These are phyloP conservation scores for Chromoteleia sp. DNA, from an alignment of 2,888 invertebrate genomes.

Conservation along the genomic window DNA sequence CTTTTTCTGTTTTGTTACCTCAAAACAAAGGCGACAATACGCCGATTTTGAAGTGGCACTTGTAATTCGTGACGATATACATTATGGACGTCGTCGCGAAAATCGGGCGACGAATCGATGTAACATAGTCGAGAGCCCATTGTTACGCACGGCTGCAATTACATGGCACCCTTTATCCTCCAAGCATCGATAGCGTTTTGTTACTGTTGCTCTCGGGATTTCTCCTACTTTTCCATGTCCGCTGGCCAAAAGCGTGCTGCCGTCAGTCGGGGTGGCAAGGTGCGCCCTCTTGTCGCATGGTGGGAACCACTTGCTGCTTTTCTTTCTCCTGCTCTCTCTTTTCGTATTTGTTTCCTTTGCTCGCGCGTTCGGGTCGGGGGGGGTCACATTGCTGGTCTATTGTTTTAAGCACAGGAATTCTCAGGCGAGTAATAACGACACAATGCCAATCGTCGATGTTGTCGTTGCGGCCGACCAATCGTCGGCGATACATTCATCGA, in stretches of 20 bases:
- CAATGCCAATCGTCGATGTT: slow-evolving; percentile 68
- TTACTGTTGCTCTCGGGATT: slow-evolving; percentile 80
- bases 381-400: slow-evolving; percentile 69
- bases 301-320: slow-evolving; percentile 83
- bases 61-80: slow-evolving; percentile 69
- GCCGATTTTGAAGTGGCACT: slow-evolving; percentile 74
- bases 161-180: slow-evolving; percentile 75
- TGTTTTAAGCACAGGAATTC: slow-evolving; percentile 81
- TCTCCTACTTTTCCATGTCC: slow-evolving; percentile 33
- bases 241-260: slow-evolving; percentile 59
- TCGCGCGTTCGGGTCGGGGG: slow-evolving; percentile 9
- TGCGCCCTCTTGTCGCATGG: slow-evolving; percentile 77
- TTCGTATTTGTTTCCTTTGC: slow-evolving; percentile 7
- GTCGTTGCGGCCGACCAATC: slow-evolving; percentile 66
- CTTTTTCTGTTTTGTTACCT: slow-evolving; percentile 85
- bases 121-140: slow-evolving; percentile 82
- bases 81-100: slow-evolving; percentile 70
- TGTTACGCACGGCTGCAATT: slow-evolving; percentile 79
- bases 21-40: slow-evolving; percentile 83
- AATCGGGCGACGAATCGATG: slow-evolving; percentile 79
- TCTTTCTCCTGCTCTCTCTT: slow-evolving; percentile 60
- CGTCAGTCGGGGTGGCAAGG: slow-evolving; percentile 75
- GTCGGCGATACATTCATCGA: slow-evolving; percentile 59
- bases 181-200: slow-evolving; percentile 81
- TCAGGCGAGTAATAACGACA: slow-evolving; percentile 62